Base-by-base conservation (phyloP, 2,113 vertebrate species). In the Takifugu bimaculatus region DNA sequence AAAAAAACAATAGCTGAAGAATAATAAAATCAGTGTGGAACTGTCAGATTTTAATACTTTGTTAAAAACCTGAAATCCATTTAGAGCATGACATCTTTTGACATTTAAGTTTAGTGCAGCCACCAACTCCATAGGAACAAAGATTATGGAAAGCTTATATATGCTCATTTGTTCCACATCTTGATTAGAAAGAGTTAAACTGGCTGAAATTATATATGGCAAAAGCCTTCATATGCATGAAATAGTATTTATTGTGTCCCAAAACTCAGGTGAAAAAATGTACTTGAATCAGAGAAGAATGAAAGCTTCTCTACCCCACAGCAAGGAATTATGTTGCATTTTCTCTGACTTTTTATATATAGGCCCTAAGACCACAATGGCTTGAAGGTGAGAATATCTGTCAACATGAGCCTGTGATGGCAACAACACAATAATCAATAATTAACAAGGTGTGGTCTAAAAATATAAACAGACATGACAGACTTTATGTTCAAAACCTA, bases 121-220 rank as follows among this genome's bases (percentile, higher is more conserved):
- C 27, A 32, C 49, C 29, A 13, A 50, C 27, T 55, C 58, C 58
- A 72, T 59, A 29, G 65, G 6, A 59, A 51, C 67, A 77, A 70
- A 50, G 28, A 70, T 10, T 57, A 43, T 28, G 55, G 45, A 76
- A 48, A 59, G 64, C 65, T 20, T 20, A 20, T 20, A 20, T 20
- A 67, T 49, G 68, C 63, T 65, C 56, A 60, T 79, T 81, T 78
- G 78, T 57, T 51, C 65, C 60, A 72, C 52, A 61, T 44, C 54
- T 69, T 80, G 56, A 79, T 67, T 60, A 55, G 60, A 59, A 72
- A 77, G 55, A 77, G 74, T 58, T 51, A 57, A 68, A 44, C 57
- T 57, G 45, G 2, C 48, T 74, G 79, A 77, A 84, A 82, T 77
- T 50, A 71, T 74, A 82, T 75, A 72, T 69, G 47, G 28, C 68